phyloP scores from a whole-genome alignment of 2,113 vertebrate species.

The Albula glossodonta region DNA sequence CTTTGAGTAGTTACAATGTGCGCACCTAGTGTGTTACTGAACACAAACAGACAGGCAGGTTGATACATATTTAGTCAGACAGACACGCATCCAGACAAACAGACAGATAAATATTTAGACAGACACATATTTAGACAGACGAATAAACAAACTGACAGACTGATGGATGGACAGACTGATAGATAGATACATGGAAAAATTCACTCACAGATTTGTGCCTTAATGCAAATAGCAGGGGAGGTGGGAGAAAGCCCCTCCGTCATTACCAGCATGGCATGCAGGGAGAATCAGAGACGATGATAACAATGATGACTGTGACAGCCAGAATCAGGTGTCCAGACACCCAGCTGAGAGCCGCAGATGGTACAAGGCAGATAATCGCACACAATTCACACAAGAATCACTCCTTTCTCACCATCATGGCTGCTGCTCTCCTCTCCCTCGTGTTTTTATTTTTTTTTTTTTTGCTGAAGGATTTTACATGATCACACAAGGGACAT shows the following conservation, averaged over 20 bases:
- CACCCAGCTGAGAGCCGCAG: conserved; percentile 57
- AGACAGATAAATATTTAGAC: not conserved
- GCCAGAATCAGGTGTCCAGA: conserved; percentile 36
- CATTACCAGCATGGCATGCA: not conserved
- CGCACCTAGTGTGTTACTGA: too few relatives aligned
- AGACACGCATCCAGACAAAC: not conserved
- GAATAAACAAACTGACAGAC: not conserved
- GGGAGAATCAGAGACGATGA: conserved; percentile 28
- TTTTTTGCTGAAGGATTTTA: not conserved
- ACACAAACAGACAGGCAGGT: not conserved
- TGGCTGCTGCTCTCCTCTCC: not conserved
- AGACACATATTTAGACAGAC: not conserved
- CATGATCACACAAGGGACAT: not conserved
- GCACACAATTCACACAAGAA: conserved; percentile 35
- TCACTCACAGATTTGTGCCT: too few relatives aligned
- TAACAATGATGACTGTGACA: conserved; percentile 51
- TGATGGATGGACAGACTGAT: too few relatives aligned
- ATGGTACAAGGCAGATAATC: conserved; percentile 53
- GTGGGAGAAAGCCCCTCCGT: not conserved
- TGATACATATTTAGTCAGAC: not conserved
- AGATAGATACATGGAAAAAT: too few relatives aligned
- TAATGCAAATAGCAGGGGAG: not conserved
- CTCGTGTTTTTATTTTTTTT: not conserved
- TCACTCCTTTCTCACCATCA: not conserved
- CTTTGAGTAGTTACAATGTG: too few relatives aligned